Evolutionary conservation across 2,888 invertebrate species (phyloP).

Genomic region (Tiliacea aurago): DNA sequence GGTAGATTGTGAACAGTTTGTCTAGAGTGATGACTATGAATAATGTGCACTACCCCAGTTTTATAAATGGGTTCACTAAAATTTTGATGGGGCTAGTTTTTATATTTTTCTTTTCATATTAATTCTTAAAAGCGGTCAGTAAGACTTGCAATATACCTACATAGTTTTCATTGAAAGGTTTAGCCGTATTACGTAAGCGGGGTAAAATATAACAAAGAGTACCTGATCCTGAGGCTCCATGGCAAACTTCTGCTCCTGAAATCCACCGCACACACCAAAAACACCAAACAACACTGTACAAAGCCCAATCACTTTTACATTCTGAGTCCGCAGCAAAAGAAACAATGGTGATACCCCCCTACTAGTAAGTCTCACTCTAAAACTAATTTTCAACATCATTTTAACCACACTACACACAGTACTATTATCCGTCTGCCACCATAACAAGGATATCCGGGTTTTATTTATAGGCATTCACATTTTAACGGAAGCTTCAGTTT

Average conservation of each 20-base stretch:
- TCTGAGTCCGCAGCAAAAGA: slow-evolving; percentile 83
- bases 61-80: background rate
- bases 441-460: slow-evolving; percentile 80
- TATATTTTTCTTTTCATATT: background rate
- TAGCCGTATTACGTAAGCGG: background rate
- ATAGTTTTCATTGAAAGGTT: background rate
- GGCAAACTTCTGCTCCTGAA: slow-evolving; percentile 95
- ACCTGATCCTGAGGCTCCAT: slow-evolving; percentile 97
- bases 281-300: slow-evolving; percentile 74
- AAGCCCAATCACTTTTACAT: slow-evolving; percentile 63
- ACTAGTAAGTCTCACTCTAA: slow-evolving; percentile 79
- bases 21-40: background rate
- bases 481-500: slow-evolving; percentile 80
- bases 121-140: background rate
- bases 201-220: slow-evolving; percentile 32
- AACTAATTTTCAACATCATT: slow-evolving; percentile 78
- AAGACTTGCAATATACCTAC: background rate
- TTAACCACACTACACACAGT: slow-evolving; percentile 63
- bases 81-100: background rate
- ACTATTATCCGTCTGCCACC: slow-evolving; percentile 67
- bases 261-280: slow-evolving; percentile 81
- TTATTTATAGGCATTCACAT: slow-evolving; percentile 82
- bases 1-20: background rate
- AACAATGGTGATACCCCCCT: slow-evolving; percentile 84
- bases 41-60: background rate